Percentiles rank a stretch among this genome's conserved stretches.
Conservation (phyloP, 1,140 invertebrate species). For the Aphidius ervi region DNA sequence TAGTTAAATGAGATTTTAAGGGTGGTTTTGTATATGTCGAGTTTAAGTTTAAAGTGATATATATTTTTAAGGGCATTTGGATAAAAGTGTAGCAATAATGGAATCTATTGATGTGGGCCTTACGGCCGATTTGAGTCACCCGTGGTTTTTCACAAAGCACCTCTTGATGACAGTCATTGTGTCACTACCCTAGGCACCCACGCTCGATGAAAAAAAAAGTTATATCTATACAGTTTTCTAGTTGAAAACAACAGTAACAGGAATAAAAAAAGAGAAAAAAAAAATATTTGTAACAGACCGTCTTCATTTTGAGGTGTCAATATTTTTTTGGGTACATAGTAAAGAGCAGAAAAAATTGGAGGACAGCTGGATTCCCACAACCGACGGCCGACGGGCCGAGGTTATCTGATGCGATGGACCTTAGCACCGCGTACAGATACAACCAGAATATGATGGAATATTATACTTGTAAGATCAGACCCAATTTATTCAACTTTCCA, state of each 20-base stretch:
- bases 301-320: slow-evolving; percentile 36
- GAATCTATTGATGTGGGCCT: slow-evolving; percentile 33
- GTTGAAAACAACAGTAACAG: not conserved
- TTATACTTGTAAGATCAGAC: slow-evolving; percentile 82
- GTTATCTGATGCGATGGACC: slow-evolving; percentile 64
- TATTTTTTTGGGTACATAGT: slow-evolving; percentile 11
- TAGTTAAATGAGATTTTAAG: too few species aligned
- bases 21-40: too few species aligned
- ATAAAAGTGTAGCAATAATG: slow-evolving; percentile 15
- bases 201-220: slow-evolving; percentile 28
- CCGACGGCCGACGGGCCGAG: slow-evolving; percentile 44
- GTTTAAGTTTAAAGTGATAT: too few species aligned
- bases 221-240: slow-evolving; percentile 23
- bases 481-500: slow-evolving; percentile 25
- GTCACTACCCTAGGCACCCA: slow-evolving; percentile 31
- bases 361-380: slow-evolving; percentile 40
- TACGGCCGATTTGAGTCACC: slow-evolving; percentile 37
- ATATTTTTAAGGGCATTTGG: too few species aligned
- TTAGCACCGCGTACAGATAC: slow-evolving; percentile 90
- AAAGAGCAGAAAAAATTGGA: slow-evolving; percentile 12
- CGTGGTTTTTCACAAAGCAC: slow-evolving; percentile 43
- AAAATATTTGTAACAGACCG: not conserved
- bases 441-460: slow-evolving; percentile 99
- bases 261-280: not conserved
- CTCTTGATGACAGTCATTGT: slow-evolving; percentile 47